phyloP scores from a whole-genome alignment of 2,888 invertebrate genomes.

The Ennomos erosarius region DNA sequence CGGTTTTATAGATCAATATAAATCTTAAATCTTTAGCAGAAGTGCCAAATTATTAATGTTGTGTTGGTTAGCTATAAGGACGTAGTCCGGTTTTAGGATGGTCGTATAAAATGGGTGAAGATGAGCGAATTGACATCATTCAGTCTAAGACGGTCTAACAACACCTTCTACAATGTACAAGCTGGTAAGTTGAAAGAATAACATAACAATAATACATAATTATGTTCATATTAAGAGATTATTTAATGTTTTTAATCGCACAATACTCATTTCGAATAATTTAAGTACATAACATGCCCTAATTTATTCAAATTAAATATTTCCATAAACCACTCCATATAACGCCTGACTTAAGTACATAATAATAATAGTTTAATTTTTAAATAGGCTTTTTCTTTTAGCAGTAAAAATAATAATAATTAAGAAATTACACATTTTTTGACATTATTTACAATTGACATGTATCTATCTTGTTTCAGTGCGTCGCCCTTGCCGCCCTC shows the following conservation, averaged over 20 bases:
- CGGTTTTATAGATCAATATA: slow-evolving; percentile 37
- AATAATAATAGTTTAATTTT: too few relatives aligned
- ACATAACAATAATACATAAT: neutral
- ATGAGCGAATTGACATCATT: slow-evolving; percentile 42
- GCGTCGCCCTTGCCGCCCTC: slow-evolving; percentile 39
- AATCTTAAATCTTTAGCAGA: slow-evolving; percentile 41
- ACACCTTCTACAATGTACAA: slow-evolving; percentile 45
- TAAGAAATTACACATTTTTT: too few relatives aligned
- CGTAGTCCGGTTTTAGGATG: slow-evolving; percentile 43
- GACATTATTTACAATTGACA: too few relatives aligned
- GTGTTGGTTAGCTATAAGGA: slow-evolving; percentile 30
- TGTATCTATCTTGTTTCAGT: slow-evolving; percentile 40
- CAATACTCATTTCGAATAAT: too few relatives aligned
- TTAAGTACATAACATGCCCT: too few relatives aligned
- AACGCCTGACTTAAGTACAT: too few relatives aligned
- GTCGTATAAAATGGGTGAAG: slow-evolving; percentile 45
- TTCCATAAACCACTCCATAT: too few relatives aligned
- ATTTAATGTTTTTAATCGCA: too few relatives aligned
- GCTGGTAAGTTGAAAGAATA: slow-evolving; percentile 38
- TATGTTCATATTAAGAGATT: too few relatives aligned
- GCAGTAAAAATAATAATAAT: too few relatives aligned
- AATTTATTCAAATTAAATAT: too few relatives aligned
- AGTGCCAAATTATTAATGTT: slow-evolving; percentile 38
- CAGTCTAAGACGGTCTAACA: slow-evolving; percentile 44
- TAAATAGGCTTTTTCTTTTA: too few relatives aligned